Conservation (phyloP, 2,113 vertebrate genomes). For the Ageneiosus marmoratus region DNA sequence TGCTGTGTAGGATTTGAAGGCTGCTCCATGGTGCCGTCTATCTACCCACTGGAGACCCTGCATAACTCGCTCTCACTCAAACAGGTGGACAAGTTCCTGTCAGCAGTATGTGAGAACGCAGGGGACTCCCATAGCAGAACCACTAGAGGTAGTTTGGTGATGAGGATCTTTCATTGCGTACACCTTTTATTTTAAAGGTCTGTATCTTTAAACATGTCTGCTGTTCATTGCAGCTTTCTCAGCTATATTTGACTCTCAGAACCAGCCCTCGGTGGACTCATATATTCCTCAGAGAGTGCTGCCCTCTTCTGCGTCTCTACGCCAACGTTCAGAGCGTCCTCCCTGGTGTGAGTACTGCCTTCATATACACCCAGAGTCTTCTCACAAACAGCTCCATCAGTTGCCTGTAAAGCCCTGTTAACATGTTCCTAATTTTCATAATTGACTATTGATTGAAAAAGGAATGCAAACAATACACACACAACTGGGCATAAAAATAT, state of each 20-base stretch:
- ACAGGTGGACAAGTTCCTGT: conserved; percentile 91
- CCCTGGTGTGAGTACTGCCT: conserved; percentile 89
- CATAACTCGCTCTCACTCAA: conserved; percentile 97
- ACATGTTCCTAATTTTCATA: not conserved
- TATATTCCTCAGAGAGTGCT: conserved; percentile 87
- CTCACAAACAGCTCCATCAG: not conserved
- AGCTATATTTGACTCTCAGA: conserved; percentile 85
- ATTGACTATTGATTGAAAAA: not conserved
- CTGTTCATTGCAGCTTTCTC: conserved; percentile 64
- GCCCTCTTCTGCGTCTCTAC: conserved; percentile 79
- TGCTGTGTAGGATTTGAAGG: conserved; percentile 92
- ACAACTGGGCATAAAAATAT: not conserved
- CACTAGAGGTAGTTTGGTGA: conserved; percentile 76
- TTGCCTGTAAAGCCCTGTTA: not conserved
- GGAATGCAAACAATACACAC: not conserved
- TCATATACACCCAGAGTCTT: not conserved
- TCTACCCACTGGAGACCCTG: conserved; percentile 95
- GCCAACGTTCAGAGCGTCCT: conserved; percentile 85
- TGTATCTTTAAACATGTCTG: not conserved
- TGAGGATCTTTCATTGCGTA: not conserved
- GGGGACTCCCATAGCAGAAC: conserved; percentile 78
- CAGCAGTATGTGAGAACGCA: conserved; percentile 81
- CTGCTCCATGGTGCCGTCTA: conserved; percentile 98
- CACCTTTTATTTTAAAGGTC: not conserved
- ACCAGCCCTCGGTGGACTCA: conserved; percentile 79